Base-by-base conservation (phyloP, 2,113 vertebrate genomes). In the Anguilla japonica region DNA sequence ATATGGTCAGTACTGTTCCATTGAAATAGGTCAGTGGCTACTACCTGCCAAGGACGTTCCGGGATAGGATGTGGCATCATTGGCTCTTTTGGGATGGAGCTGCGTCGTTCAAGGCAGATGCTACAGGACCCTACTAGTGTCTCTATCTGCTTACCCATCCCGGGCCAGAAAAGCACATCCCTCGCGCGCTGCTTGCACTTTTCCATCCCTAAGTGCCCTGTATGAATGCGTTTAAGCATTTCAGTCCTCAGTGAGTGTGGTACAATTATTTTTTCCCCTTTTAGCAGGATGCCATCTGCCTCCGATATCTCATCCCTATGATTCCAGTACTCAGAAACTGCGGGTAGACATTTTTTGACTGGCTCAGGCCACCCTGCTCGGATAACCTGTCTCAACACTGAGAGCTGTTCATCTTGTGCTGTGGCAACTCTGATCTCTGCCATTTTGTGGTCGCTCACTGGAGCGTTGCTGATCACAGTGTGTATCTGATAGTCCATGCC, bases 251-350 rank as follows among this genome's bases (percentile, higher is more conserved):
- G 60, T 63, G 14, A 18, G 14, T 63, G 18, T 18, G 60, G 60
- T 4, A 63, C 18, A 18, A 63, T 63, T 11, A 63, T 63, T 20
- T 63, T 43, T 13, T 88, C 87, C 26, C 86, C 84, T 18, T 89
- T 88, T 41, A 91, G 86, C 0, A 88, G 8, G 14, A 87, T 87
- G 1, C 75, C 34, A 8, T 82, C 53, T 9, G 87, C 86, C 1
- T 85, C 8, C 0, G 83, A 86, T 18, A 87, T 16, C 16, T 88
- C 22, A 60, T 88, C 80, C 0, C 40, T n/a, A 15, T 89, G 41
- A 2, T 90, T 89, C 83, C 90, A 86, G 22, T 86, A 84, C 13
- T 89, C 86, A 41, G 50, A 13, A 18, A 26, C 79, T 78, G 34
- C 78, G 15, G 81, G 63, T 26, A 82, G 87, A 39, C 85, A 85